Percentiles rank a stretch among this genome's conserved stretches.
Evolutionary conservation across 2,797 vertebrate genomes (phyloP).

Genomic region (Fistularia commersonii): DNA sequence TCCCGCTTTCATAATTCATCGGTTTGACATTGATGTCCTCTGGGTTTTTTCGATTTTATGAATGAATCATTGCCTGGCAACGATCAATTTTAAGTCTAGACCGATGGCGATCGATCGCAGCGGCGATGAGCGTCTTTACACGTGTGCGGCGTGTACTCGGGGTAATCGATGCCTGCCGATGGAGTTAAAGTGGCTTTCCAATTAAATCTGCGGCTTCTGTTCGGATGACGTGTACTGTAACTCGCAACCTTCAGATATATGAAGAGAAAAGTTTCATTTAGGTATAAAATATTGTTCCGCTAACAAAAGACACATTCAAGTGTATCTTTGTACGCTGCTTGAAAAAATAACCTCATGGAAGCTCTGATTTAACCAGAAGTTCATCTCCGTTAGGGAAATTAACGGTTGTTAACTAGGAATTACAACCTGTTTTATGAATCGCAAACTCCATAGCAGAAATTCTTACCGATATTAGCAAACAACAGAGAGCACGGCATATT

Average conservation of each 20-base stretch:
- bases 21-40: constrained; percentile 23
- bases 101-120: constrained; percentile 40
- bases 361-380: constrained; percentile 60
- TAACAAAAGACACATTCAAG: too few relatives aligned
- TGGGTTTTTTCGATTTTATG: constrained; percentile 21
- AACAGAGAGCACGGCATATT: constrained; percentile 8
- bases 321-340: too few relatives aligned
- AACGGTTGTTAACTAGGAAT: constrained; percentile 55
- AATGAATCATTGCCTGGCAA: constrained; percentile 48
- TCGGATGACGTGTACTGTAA: too few relatives aligned
- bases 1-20: constrained; percentile 37
- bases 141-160: constrained; percentile 19
- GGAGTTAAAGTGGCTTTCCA: constrained; percentile 12
- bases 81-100: constrained; percentile 46
- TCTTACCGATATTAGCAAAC: constrained; percentile 20
- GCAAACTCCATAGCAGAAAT: too few relatives aligned
- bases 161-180: constrained; percentile 13
- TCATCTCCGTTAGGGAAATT: constrained; percentile 57
- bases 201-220: constrained; percentile 14
- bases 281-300: too few relatives aligned
- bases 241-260: too few relatives aligned
- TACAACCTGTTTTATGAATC: constrained; percentile 43
- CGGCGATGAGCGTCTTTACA: constrained; percentile 16
- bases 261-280: too few relatives aligned
- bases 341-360: constrained; percentile 51